Conservation (phyloP, 1,140 invertebrate genomes). For the Drosophila arizonae region DNA sequence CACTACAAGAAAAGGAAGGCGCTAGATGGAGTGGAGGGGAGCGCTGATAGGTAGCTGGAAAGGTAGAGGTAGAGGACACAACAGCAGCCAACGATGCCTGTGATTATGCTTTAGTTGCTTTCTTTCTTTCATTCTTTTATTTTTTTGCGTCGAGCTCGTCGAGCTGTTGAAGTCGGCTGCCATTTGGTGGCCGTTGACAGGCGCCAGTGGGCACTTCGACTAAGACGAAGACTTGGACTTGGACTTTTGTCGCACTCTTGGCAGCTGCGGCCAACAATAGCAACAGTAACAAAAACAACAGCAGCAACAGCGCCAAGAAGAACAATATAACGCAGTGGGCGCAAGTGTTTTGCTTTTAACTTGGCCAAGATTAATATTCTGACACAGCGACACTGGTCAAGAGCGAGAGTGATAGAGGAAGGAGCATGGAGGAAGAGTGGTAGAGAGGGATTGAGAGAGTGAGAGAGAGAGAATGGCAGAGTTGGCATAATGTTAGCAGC, state of each 20-base stretch:
- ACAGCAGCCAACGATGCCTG: conserved; percentile 8
- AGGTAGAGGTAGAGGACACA: background rate
- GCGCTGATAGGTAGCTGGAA: background rate
- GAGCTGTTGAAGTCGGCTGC: conserved; percentile 29
- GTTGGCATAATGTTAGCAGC: conserved; percentile 55
- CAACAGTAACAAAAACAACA: conserved; percentile 10
- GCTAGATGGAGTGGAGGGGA: too few species aligned
- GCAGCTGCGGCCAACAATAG: conserved; percentile 64
- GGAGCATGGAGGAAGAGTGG: background rate
- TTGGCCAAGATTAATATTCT: conserved; percentile 60
- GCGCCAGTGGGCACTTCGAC: conserved; percentile 49
- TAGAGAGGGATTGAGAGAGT: background rate
- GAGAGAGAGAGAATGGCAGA: background rate
- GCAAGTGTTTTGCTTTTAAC: conserved; percentile 70
- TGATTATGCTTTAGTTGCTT: conserved; percentile 32
- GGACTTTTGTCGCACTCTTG: conserved; percentile 63
- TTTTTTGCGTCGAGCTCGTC: conserved; percentile 5
- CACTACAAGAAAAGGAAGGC: conserved; percentile 9
- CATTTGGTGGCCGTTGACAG: conserved; percentile 44
- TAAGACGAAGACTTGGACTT: conserved; percentile 34
- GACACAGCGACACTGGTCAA: conserved; percentile 35
- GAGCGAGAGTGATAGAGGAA: conserved; percentile 1
- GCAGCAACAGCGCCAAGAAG: conserved; percentile 10
- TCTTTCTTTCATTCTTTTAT: conserved; percentile 24
- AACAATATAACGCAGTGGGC: conserved; percentile 57